Evolutionary conservation across 2,113 vertebrate species (phyloP).

Genomic region (Podarcis raffonei): DNA sequence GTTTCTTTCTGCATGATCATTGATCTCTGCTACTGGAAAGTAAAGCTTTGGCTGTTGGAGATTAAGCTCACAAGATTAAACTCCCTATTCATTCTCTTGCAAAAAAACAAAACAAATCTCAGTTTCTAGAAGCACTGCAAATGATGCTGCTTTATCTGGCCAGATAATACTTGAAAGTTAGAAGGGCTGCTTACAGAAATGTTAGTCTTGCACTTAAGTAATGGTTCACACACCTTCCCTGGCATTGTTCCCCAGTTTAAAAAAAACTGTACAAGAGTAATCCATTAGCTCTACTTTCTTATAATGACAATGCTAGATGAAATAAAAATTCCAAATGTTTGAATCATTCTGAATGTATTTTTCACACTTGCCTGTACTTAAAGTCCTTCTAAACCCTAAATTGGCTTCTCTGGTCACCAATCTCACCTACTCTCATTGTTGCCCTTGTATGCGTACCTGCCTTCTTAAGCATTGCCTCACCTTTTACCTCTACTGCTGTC

Average conservation of each 20-base stretch:
- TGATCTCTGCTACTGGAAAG: constrained; percentile 10
- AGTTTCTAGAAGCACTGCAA: constrained; percentile 9
- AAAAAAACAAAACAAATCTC: neutral
- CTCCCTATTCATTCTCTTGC: constrained; percentile 15
- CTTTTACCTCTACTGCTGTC: neutral
- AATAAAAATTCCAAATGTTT: neutral
- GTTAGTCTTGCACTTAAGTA: neutral
- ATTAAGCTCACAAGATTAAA: constrained; percentile 10
- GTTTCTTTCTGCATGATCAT: neutral
- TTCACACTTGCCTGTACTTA: neutral
- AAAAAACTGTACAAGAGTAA: neutral
- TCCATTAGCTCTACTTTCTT: constrained; percentile 5
- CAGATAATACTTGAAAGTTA: constrained; percentile 30
- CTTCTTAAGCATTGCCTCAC: neutral
- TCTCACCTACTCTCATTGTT: neutral
- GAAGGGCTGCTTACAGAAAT: constrained; percentile 7
- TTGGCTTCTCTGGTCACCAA: neutral
- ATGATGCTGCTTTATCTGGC: constrained; percentile 15
- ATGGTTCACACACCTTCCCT: neutral
- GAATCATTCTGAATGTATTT: neutral
- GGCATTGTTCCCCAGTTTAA: neutral
- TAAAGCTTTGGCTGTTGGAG: constrained; percentile 1
- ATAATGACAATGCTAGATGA: neutral
- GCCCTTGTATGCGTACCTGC: neutral
- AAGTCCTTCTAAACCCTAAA: neutral